These are phyloP conservation scores for Diaphora mendica DNA, from an alignment of 2,888 invertebrate species.

Conservation along the genomic window DNA sequence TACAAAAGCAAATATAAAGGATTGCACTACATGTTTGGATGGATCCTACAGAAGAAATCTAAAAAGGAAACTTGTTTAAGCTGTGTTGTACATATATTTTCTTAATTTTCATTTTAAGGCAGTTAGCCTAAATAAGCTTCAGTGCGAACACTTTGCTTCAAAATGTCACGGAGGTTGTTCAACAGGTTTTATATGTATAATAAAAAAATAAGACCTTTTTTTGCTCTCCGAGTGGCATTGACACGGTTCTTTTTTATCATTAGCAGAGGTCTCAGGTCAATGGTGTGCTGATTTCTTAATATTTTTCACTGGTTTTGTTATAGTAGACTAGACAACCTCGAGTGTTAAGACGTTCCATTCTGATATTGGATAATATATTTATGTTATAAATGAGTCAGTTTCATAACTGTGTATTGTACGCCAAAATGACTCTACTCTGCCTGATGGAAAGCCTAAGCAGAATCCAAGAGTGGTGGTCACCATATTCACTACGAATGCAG, in stretches of 20 bases:
- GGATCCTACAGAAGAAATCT: background rate
- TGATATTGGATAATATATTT: background rate
- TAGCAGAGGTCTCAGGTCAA: constrained; percentile 62
- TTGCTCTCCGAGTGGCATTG: constrained; percentile 58
- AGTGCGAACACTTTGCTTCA: constrained; percentile 7
- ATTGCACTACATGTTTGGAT: background rate
- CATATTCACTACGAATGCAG: too few relatives aligned
- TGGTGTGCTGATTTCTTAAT: constrained; percentile 52
- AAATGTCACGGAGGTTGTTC: constrained; percentile 14
- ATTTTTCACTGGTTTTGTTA: background rate
- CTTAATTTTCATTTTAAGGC: background rate
- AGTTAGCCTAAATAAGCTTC: background rate
- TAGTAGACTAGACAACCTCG: background rate
- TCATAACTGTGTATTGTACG: background rate
- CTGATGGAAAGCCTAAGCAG: too few relatives aligned
- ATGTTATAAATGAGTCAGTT: background rate
- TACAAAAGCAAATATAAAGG: background rate
- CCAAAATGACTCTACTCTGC: too few relatives aligned
- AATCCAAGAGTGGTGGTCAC: too few relatives aligned
- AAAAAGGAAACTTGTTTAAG: background rate
- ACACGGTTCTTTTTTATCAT: constrained; percentile 61
- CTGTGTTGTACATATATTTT: background rate
- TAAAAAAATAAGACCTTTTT: constrained; percentile 38
- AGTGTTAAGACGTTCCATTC: background rate
- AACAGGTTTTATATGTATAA: constrained; percentile 30